A percentile compares a stretch with the other conserved stretches of the same genome.
phyloP scores from a whole-genome alignment of 2,888 invertebrate species.

The Atethmia centrago region DNA sequence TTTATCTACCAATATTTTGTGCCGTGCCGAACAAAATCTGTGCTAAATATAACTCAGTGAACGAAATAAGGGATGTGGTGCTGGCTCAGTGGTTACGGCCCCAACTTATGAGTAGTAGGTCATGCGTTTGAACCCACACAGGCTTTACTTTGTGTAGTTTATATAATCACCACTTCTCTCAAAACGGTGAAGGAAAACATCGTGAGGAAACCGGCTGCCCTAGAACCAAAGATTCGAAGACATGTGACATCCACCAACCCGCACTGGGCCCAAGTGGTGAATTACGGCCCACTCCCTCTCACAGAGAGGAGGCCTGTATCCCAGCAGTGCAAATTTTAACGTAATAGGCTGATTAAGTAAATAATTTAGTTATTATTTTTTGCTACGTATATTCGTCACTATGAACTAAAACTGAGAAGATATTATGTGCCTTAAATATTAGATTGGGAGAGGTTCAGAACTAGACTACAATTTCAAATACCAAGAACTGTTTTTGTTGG shows the following conservation, averaged over 20 bases:
- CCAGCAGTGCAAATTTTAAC: not conserved
- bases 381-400: not conserved
- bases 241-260: not conserved
- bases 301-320: not conserved
- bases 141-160: not conserved
- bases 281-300: not conserved
- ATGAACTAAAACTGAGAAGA: not conserved
- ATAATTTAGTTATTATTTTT: not conserved
- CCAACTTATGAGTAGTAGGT: not conserved
- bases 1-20: not conserved
- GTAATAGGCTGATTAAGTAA: not conserved
- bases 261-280: no score
- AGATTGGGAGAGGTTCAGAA: no score
- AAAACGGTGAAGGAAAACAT: not conserved
- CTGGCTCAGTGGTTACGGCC: no score
- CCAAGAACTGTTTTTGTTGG: not conserved
- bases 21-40: not conserved
- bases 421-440: not conserved
- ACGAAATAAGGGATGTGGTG: not conserved
- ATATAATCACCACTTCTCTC: not conserved
- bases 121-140: not conserved
- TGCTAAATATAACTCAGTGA: not conserved
- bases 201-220: not conserved
- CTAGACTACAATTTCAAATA: no score
- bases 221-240: not conserved